Evolutionary conservation across 2,888 invertebrate species (phyloP).

Genomic region (Pteria penguin): DNA sequence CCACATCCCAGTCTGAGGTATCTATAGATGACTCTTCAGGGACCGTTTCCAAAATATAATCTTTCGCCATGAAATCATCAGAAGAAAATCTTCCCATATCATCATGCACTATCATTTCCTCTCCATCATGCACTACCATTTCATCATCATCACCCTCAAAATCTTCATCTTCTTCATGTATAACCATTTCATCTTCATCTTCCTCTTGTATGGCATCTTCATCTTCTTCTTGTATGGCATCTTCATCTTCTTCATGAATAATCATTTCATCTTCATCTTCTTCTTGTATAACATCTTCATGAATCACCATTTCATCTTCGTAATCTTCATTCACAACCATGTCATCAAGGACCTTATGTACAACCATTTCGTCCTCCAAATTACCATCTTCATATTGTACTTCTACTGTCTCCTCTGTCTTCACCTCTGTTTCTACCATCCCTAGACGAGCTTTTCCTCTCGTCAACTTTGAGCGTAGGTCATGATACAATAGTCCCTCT

Average conservation of each 20-base stretch:
- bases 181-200: not conserved
- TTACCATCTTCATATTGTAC: constrained; percentile 18
- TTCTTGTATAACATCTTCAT: not conserved
- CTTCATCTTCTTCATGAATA: not conserved
- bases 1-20: constrained; percentile 8
- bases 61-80: constrained; percentile 30
- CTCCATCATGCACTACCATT: too few species aligned
- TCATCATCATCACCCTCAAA: constrained; percentile 27
- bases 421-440: not conserved
- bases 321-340: not conserved
- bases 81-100: constrained; percentile 5
- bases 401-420: constrained; percentile 1
- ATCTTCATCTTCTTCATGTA: constrained; percentile 37
- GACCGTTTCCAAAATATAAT: constrained; percentile 38
- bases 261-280: not conserved
- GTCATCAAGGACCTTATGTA: not conserved
- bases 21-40: constrained; percentile 35
- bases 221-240: not conserved
- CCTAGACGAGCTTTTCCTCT: not conserved
- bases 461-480: not conserved
- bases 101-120: constrained; percentile 25
- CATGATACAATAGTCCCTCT: not conserved
- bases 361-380: constrained; percentile 21
- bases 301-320: not conserved
- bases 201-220: not conserved